phyloP scores from a whole-genome alignment of 1,140 invertebrate genomes.

The Trachymyrmex septentrionalis region DNA sequence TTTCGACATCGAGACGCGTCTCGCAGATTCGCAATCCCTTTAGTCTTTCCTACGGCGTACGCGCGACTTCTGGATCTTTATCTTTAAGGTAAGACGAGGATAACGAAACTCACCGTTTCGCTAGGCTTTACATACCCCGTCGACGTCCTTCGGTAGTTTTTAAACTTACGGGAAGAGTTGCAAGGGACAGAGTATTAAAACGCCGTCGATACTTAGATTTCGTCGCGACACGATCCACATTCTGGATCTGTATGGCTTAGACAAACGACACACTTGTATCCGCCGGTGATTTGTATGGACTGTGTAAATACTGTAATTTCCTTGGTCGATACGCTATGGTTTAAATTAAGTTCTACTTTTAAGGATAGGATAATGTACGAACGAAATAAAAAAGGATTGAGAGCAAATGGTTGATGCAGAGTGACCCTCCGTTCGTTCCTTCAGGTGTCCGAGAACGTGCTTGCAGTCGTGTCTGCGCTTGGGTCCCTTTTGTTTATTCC shows the following conservation, averaged over 20 bases:
- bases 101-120: background rate
- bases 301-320: conserved; percentile 56
- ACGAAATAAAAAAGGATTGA: conserved; percentile 49
- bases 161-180: background rate
- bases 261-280: conserved; percentile 22
- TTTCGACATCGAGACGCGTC: background rate
- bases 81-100: conserved; percentile 26
- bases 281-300: conserved; percentile 28
- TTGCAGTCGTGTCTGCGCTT: too few relatives aligned
- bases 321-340: conserved; percentile 34
- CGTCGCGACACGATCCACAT: background rate
- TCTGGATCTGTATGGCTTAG: conserved; percentile 14
- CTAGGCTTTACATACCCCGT: background rate
- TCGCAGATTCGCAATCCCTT: background rate
- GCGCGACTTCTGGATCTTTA: conserved; percentile 29
- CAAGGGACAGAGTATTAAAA: background rate
- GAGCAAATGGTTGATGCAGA: conserved; percentile 23
- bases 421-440: conserved; percentile 29
- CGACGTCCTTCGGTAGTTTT: background rate
- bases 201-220: conserved; percentile 19
- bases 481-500: background rate
- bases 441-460: background rate
- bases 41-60: background rate
- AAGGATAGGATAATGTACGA: conserved; percentile 54
- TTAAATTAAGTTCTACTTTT: conserved; percentile 46